Evolutionary conservation across 2,888 invertebrate species (phyloP).

Genomic region (Cabera pusaria): DNA sequence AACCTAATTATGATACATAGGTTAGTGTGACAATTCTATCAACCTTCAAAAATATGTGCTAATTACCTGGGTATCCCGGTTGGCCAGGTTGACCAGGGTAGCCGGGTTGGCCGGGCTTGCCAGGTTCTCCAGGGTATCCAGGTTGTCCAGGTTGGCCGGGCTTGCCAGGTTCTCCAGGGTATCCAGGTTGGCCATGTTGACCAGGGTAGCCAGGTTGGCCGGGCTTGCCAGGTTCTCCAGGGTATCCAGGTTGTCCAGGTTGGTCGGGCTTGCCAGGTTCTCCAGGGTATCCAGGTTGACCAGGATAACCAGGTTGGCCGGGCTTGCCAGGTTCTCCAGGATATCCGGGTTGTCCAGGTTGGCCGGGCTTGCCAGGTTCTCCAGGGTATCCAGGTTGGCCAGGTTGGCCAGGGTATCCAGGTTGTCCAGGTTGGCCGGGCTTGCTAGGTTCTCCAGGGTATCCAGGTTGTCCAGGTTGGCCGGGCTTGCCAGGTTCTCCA

Average conservation of each 20-base stretch:
- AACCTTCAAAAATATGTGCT: too few species aligned
- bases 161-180: constrained; percentile 33
- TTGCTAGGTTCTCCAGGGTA: too few species aligned
- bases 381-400: constrained; percentile 15
- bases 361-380: constrained; percentile 23
- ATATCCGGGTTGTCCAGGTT: constrained; percentile 34
- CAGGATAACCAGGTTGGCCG: constrained; percentile 15
- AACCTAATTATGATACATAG: too few species aligned
- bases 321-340: constrained; percentile 16
- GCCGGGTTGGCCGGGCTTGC: constrained; percentile 26
- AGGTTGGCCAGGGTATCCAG: constrained; percentile 6
- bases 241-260: constrained; percentile 14
- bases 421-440: constrained; percentile 2
- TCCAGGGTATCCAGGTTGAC: constrained; percentile 26
- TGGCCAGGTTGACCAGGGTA: constrained; percentile 31
- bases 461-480: constrained; percentile 1
- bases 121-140: constrained; percentile 15
- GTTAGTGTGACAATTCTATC: too few species aligned
- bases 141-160: constrained; percentile 26
- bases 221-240: constrained; percentile 15
- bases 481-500: constrained; percentile 12
- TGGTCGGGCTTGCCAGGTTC: constrained; percentile 34
- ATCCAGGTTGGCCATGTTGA: constrained; percentile 7
- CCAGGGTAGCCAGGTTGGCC: constrained; percentile 28
- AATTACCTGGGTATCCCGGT: constrained; percentile 28